Percentiles rank a stretch among this genome's conserved stretches.
phyloP scores from a whole-genome alignment of 1,140 invertebrate species.

The Drosophila trapezifrons region DNA sequence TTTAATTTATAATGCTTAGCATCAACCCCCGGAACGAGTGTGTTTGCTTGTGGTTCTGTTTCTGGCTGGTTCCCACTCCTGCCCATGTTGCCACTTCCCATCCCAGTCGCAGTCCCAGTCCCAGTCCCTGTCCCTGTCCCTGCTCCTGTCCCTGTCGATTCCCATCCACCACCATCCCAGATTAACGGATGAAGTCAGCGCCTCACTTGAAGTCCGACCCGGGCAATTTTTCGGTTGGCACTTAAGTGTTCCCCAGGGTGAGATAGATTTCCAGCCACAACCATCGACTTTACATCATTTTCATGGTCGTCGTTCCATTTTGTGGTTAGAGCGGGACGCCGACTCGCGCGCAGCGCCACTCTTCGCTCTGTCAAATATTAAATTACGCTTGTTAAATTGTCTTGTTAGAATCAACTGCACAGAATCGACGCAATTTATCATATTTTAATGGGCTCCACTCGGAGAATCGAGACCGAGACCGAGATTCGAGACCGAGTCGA shows the following conservation, averaged over 20 bases:
- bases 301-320: conserved; percentile 80
- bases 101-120: conserved; percentile 6
- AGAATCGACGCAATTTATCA: conserved; percentile 84
- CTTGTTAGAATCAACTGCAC: conserved; percentile 83
- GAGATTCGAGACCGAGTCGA: conserved; percentile 32
- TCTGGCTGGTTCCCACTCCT: conserved; percentile 14
- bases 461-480: conserved; percentile 39
- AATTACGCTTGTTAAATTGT: conserved; percentile 84
- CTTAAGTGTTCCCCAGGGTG: conserved; percentile 83
- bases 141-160: conserved; percentile 2
- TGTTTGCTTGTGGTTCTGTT: conserved; percentile 30
- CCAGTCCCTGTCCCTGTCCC: not conserved
- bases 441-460: conserved; percentile 83
- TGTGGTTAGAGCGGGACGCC: conserved; percentile 61
- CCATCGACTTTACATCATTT: conserved; percentile 79
- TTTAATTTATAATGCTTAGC: conserved; percentile 83
- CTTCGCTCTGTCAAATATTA: conserved; percentile 81
- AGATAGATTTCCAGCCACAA: conserved; percentile 76
- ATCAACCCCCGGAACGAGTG: conserved; percentile 55
- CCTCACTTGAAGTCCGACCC: conserved; percentile 57
- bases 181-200: conserved; percentile 79
- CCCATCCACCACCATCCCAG: conserved; percentile 51
- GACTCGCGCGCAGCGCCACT: conserved; percentile 24
- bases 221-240: conserved; percentile 80
- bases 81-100: conserved; percentile 11